Percentiles rank a stretch among this genome's conserved stretches.
Conservation (phyloP, 2,888 invertebrate species). For the Cheilosia impressa region DNA sequence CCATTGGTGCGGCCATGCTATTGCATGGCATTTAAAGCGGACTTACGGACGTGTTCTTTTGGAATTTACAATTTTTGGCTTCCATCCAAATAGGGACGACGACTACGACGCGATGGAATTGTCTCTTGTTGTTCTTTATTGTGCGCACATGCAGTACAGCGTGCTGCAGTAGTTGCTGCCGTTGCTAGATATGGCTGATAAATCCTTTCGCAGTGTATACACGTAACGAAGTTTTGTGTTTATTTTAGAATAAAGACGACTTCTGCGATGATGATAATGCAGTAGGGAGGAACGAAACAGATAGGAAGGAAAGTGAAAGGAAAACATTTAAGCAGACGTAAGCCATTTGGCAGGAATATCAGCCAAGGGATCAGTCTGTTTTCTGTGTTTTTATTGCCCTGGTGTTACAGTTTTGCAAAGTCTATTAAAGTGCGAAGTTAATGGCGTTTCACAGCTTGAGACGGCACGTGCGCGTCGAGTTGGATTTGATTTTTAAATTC, state of each 20-base stretch:
- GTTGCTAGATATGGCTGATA: conserved; percentile 29
- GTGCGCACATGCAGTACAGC: background rate
- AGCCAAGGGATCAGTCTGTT: conserved; percentile 4
- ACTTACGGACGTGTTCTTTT: conserved; percentile 59
- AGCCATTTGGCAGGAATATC: conserved; percentile 46
- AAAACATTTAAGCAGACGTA: conserved; percentile 50
- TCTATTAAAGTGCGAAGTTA: conserved; percentile 18
- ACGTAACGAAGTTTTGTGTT: conserved; percentile 49
- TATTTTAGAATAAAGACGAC: conserved; percentile 40
- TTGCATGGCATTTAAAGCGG: conserved; percentile 39
- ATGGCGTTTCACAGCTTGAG: background rate
- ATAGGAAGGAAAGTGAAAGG: conserved; percentile 32
- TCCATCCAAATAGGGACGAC: conserved; percentile 32
- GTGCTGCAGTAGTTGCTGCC: background rate
- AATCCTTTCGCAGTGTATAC: conserved; percentile 43
- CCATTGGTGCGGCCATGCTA: conserved; percentile 18
- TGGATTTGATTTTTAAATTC: no score
- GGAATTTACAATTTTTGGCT: conserved; percentile 64
- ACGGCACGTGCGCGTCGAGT: no score
- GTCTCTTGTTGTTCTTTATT: conserved; percentile 10
- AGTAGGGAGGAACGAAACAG: conserved; percentile 8
- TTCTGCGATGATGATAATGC: conserved; percentile 24
- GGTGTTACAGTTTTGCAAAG: background rate
- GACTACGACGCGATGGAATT: background rate
- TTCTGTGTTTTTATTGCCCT: conserved; percentile 17